A percentile compares a stretch with the other conserved stretches of the same genome.
phyloP scores from a whole-genome alignment of 2,797 vertebrate species.

The Picus viridis region DNA sequence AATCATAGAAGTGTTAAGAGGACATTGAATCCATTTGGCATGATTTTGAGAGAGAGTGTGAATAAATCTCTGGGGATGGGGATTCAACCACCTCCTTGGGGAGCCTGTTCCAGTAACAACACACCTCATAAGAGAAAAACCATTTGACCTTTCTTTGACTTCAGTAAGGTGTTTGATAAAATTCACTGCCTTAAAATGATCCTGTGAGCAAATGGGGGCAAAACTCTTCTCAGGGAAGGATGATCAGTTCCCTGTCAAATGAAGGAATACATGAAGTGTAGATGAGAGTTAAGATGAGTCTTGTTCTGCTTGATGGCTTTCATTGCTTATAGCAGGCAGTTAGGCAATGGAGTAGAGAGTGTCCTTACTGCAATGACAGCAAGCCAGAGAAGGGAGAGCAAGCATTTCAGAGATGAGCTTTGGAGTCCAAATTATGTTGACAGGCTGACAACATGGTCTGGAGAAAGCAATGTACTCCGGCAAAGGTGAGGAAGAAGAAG shows the following conservation, averaged over 20 bases:
- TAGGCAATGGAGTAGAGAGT: not conserved
- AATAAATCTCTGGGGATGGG: not conserved
- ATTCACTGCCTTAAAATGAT: not conserved
- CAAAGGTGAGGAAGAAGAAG: not conserved
- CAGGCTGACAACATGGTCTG: not conserved
- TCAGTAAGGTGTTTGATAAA: not conserved
- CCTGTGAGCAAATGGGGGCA: not conserved
- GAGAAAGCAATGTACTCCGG: not conserved
- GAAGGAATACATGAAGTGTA: not conserved
- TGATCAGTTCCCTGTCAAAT: not conserved
- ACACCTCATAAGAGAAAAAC: not conserved
- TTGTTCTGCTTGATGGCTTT: not conserved
- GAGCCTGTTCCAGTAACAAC: not conserved
- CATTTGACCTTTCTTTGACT: not conserved
- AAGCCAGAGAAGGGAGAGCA: not conserved
- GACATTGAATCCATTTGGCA: not conserved
- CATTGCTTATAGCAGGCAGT: not conserved
- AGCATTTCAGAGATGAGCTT: not conserved
- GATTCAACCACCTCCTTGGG: too few relatives aligned
- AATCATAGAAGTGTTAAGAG: not conserved
- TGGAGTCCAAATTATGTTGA: not conserved
- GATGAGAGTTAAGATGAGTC: not conserved
- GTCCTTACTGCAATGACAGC: not conserved
- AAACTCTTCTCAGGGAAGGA: not conserved
- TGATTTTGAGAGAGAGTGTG: accelerated